Conservation (phyloP, 2,797 vertebrate genomes). For the Novumbra hubbsi region DNA sequence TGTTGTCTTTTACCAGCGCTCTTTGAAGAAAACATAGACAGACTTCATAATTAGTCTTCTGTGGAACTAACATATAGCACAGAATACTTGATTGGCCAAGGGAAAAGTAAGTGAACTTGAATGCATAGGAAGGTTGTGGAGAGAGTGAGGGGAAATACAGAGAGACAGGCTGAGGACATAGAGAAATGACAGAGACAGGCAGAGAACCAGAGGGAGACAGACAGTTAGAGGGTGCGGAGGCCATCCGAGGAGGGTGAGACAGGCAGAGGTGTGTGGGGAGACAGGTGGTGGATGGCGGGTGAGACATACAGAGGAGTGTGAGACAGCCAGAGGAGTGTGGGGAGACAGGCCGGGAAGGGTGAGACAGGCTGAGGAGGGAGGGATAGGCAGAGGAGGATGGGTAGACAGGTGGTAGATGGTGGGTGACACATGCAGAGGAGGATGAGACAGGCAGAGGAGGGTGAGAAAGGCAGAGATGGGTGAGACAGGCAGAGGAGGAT, state of each 20-base stretch:
- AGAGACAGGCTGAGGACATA: constrained; percentile 18
- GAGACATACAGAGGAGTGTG: constrained; percentile 4
- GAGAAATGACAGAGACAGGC: too few species aligned
- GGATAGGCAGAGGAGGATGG: constrained; percentile 20
- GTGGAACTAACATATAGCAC: not conserved
- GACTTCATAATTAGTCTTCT: not conserved
- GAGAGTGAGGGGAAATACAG: not conserved
- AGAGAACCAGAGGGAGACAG: too few species aligned
- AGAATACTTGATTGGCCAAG: not conserved
- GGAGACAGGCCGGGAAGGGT: too few species aligned
- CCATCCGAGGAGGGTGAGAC: constrained; percentile 20
- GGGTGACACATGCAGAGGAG: constrained; percentile 28
- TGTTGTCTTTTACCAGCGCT: not conserved
- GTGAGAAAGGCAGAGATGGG: not conserved
- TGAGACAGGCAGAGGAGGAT: too few species aligned
- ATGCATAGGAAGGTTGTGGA: not conserved
- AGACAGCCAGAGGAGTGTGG: too few species aligned
- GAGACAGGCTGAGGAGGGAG: too few species aligned
- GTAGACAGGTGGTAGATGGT: not conserved
- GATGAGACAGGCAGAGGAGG: too few species aligned
- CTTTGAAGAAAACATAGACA: not conserved
- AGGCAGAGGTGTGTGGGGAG: too few species aligned
- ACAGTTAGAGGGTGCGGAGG: too few species aligned
- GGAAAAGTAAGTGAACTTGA: not conserved
- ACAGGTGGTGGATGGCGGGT: too few species aligned